Conservation (phyloP, 2,797 vertebrate genomes). For the Macropus fuliginosus region DNA sequence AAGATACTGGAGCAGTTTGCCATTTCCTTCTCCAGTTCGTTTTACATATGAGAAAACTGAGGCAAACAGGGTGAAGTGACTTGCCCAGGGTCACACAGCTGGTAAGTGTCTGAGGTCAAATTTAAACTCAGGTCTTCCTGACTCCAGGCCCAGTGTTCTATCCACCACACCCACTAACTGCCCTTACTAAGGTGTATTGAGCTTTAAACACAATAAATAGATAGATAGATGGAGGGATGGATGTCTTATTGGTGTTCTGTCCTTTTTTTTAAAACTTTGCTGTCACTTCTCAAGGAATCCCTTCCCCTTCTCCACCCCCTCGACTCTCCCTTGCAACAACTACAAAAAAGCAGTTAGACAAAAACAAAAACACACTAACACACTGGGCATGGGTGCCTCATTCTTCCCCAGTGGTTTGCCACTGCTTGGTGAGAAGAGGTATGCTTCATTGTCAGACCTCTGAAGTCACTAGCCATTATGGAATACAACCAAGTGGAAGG, state of each 20-base stretch:
- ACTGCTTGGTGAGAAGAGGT: not conserved
- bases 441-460: not conserved
- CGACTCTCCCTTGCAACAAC: not conserved
- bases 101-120: not conserved
- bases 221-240: no score
- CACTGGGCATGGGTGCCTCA: not conserved
- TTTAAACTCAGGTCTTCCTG: not conserved
- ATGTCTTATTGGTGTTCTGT: not conserved
- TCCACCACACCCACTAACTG: not conserved
- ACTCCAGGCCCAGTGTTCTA: not conserved
- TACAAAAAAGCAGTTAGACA: not conserved
- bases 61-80: not conserved
- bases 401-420: not conserved
- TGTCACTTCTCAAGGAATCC: not conserved
- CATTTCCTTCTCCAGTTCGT: not conserved
- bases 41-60: not conserved
- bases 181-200: not conserved
- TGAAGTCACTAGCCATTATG: not conserved
- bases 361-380: not conserved
- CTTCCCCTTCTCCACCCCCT: not conserved
- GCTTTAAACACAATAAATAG: not conserved
- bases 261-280: not conserved
- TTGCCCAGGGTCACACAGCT: not conserved
- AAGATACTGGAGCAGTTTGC: not conserved
- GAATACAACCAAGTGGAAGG: not conserved